These are phyloP conservation scores for Oceanodroma leucorhoa DNA, from an alignment of 2,797 vertebrate genomes.

Conservation along the genomic window DNA sequence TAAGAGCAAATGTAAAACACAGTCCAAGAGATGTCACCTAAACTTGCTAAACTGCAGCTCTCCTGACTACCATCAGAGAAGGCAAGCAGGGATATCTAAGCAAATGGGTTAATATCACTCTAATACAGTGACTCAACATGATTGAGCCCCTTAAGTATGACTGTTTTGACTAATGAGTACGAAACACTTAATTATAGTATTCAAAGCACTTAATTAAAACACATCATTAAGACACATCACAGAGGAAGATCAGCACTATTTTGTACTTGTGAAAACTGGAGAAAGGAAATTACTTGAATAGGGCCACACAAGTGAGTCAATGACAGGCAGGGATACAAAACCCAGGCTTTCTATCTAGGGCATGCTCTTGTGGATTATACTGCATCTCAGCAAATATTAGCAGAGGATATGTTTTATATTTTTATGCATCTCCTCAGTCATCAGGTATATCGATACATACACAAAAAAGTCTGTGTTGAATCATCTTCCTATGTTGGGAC, in stretches of 20 bases:
- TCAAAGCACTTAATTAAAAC: slow-evolving; percentile 10
- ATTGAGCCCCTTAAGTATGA: neutral
- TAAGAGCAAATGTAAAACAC: neutral
- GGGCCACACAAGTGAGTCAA: neutral
- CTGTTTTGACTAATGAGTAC: neutral
- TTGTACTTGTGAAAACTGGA: neutral
- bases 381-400: neutral
- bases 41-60: neutral
- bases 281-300: neutral
- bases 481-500: neutral
- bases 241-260: slow-evolving; percentile 5
- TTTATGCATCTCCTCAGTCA: neutral
- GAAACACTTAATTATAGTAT: neutral
- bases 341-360: neutral
- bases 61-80: neutral
- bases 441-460: neutral
- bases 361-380: neutral
- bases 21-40: neutral
- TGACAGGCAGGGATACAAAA: neutral
- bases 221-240: neutral
- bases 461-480: neutral
- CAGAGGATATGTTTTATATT: neutral
- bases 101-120: neutral
- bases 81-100: neutral
- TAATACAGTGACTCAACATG: neutral